Conservation (phyloP, 2,113 vertebrate species). For the Peromyscus polionotus region DNA sequence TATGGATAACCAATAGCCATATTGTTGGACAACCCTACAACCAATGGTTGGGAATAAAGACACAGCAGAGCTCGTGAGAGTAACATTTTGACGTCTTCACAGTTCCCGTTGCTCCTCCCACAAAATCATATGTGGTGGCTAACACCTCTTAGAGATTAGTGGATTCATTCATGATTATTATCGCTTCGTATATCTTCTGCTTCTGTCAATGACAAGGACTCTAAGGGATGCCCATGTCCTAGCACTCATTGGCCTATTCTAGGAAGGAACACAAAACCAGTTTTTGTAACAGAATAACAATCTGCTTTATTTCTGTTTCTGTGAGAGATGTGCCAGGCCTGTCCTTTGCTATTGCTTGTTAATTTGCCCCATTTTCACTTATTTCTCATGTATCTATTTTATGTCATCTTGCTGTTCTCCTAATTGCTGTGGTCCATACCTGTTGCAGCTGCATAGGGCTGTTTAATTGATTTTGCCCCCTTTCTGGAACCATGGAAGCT, state of each 20-base stretch:
- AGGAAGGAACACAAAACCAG: not conserved
- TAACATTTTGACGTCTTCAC: not conserved
- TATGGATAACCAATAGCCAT: not conserved
- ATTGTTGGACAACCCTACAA: not conserved
- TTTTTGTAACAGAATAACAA: not conserved
- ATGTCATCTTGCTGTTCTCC: not conserved
- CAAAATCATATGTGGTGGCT: not conserved
- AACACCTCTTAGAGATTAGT: too few species aligned
- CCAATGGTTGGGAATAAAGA: not conserved
- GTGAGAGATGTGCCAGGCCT: not conserved
- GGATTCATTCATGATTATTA: not conserved
- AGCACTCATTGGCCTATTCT: not conserved
- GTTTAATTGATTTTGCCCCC: not conserved
- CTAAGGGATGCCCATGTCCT: accelerated
- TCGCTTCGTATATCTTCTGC: not conserved
- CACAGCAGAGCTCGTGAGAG: not conserved
- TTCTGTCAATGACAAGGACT: not conserved
- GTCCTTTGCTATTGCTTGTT: not conserved
- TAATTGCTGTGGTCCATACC: not conserved
- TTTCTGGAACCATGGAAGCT: not conserved
- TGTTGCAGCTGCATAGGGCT: not conserved
- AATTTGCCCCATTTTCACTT: not conserved
- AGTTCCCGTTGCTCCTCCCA: not conserved
- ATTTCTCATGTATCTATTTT: not conserved
- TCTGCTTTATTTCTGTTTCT: not conserved